A percentile compares a stretch with the other conserved stretches of the same genome.
These are phyloP conservation scores for Athalia cordata DNA, from an alignment of 2,888 invertebrate genomes.

Conservation along the genomic window DNA sequence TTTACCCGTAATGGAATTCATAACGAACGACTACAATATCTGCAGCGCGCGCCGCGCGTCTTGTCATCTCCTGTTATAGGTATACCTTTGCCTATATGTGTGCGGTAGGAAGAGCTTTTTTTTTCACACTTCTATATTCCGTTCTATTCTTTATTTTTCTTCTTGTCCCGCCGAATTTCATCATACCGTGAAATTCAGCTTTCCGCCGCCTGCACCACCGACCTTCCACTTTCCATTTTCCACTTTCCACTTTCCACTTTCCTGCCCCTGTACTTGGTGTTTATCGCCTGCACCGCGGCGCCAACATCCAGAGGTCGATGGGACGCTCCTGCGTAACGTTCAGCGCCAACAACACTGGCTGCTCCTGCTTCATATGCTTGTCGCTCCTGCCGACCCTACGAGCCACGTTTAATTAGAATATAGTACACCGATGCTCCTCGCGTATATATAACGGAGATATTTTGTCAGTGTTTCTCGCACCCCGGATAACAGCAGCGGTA, in stretches of 20 bases:
- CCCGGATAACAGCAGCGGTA: not conserved
- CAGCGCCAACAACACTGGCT: slow-evolving; percentile 3
- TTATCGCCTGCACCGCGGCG: slow-evolving; percentile 13
- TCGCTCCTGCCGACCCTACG: slow-evolving; percentile 22
- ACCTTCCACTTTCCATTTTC: not conserved
- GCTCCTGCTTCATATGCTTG: not conserved
- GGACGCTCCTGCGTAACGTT: no score
- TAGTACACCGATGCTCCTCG: slow-evolving; percentile 30
- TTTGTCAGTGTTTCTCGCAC: slow-evolving; percentile 31
- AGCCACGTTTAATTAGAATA: slow-evolving; percentile 43
- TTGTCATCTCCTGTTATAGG: not conserved
- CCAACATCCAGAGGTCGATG: slow-evolving; percentile 35
- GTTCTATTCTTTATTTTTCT: not conserved
- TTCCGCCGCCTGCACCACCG: not conserved
- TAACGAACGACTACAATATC: slow-evolving; percentile 34
- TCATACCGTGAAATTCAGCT: slow-evolving; percentile 17
- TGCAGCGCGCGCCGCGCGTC: not conserved
- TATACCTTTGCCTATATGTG: not conserved
- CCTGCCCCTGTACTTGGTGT: not conserved
- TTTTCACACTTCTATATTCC: not conserved
- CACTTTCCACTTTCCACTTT: no score
- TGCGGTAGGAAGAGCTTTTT: no score
- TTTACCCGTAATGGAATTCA: slow-evolving; percentile 43
- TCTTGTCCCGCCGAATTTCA: not conserved
- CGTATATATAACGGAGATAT: slow-evolving; percentile 21